Percentiles rank a stretch among this genome's conserved stretches.
phyloP scores from a whole-genome alignment of 2,113 vertebrate genomes.

The Sakesphorus luctuosus region DNA sequence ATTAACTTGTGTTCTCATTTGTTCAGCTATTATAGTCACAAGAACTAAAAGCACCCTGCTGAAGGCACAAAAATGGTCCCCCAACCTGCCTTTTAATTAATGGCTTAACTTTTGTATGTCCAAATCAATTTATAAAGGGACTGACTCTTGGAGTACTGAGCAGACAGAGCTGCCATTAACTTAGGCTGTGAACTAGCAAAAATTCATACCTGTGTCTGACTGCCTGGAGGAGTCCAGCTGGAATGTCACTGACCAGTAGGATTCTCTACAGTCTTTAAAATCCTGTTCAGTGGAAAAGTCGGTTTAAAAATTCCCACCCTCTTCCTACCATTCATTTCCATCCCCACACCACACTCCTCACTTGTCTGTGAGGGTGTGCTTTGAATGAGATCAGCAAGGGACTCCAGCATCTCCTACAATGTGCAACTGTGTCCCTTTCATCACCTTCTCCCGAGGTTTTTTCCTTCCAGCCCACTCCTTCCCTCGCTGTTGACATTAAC shows the following conservation, averaged over 20 bases:
- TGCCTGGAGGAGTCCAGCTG: not conserved
- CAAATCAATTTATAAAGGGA: not conserved
- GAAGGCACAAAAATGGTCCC: not conserved
- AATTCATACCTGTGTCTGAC: accelerated
- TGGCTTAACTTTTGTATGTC: not conserved
- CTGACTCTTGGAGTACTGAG: not conserved
- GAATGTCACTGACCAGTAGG: not conserved
- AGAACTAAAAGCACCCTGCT: not conserved
- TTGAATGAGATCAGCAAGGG: not conserved
- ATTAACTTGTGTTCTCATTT: not conserved
- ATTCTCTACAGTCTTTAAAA: not conserved
- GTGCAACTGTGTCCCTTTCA: not conserved
- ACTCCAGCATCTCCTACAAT: not conserved
- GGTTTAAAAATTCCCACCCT: not conserved
- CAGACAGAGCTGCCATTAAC: not conserved
- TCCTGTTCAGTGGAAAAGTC: not conserved
- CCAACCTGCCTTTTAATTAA: not conserved
- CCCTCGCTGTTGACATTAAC: not conserved
- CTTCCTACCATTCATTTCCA: not conserved
- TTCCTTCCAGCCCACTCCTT: not conserved
- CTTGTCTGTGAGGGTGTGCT: not conserved
- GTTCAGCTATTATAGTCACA: not conserved
- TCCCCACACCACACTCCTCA: not conserved
- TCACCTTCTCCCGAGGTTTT: not conserved
- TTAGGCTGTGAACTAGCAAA: not conserved